phyloP scores from a whole-genome alignment of 1,140 invertebrate species.

The Thaumatotibia leucotreta region DNA sequence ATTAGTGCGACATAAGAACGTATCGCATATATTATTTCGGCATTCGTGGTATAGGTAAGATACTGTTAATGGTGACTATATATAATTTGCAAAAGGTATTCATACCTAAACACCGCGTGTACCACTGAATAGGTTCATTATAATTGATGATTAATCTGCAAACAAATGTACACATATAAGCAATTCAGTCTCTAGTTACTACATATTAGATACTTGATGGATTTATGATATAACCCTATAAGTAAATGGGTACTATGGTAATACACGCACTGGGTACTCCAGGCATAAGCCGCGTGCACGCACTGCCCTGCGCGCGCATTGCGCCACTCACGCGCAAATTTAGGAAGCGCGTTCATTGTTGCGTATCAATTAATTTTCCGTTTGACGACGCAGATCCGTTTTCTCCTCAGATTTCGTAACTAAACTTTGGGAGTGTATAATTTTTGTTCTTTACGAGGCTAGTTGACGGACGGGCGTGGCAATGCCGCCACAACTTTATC shows the following conservation, averaged over 20 bases:
- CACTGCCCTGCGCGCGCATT: neutral
- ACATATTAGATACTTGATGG: neutral
- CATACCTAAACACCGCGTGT: no score
- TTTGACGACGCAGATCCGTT: conserved; percentile 15
- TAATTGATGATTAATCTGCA: no score
- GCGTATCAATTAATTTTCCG: conserved; percentile 14
- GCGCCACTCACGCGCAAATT: conserved; percentile 10
- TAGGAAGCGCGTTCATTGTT: conserved; percentile 10
- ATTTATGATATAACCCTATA: neutral
- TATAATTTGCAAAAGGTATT: no score
- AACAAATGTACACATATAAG: no score
- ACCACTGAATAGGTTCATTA: no score
- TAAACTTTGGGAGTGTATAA: conserved; percentile 27
- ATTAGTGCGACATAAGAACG: no score
- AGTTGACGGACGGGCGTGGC: conserved; percentile 23
- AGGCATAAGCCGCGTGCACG: neutral
- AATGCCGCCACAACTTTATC: conserved; percentile 8
- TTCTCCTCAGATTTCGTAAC: conserved; percentile 28
- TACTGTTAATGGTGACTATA: no score
- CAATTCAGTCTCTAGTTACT: no score
- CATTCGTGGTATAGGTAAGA: no score
- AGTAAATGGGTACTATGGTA: neutral
- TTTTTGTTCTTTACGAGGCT: conserved; percentile 25
- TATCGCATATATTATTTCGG: no score
- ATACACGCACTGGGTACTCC: neutral